Conservation (phyloP, 1,140 invertebrate species). For the Aporrectodea caliginosa region DNA sequence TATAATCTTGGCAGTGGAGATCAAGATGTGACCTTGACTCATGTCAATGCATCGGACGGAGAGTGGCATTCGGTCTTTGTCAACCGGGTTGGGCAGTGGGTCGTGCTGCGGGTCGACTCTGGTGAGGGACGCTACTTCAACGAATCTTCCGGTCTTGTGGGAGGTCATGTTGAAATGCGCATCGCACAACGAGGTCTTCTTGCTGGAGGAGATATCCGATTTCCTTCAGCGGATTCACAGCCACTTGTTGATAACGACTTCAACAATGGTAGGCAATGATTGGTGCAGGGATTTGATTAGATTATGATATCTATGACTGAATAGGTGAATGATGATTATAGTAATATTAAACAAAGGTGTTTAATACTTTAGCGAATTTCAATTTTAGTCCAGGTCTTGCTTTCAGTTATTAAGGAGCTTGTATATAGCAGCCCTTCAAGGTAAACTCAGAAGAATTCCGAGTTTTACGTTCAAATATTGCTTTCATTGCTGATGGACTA, state of each 20-base stretch:
- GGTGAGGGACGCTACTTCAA: slow-evolving; percentile 92
- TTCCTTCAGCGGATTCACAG: slow-evolving; percentile 67
- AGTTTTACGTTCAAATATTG: no score
- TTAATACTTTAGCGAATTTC: no score
- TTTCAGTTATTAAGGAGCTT: no score
- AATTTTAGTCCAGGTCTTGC: no score
- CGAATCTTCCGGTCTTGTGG: slow-evolving; percentile 63
- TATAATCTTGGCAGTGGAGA: slow-evolving; percentile 91
- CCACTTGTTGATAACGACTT: slow-evolving; percentile 91
- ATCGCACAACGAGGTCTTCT: slow-evolving; percentile 67
- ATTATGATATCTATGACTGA: no score
- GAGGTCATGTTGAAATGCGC: slow-evolving; percentile 14
- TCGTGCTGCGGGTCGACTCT: slow-evolving; percentile 87
- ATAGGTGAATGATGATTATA: no score
- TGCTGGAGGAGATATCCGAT: slow-evolving; percentile 89
- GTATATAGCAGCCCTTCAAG: no score
- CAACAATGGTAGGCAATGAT: slow-evolving; percentile 80
- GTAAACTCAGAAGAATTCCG: no score
- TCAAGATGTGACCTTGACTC: slow-evolving; percentile 80
- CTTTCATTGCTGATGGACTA: no score
- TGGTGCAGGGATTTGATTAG: no score
- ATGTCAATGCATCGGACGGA: slow-evolving; percentile 89
- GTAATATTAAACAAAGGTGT: no score
- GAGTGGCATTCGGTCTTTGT: slow-evolving; percentile 89
- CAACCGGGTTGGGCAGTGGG: slow-evolving; percentile 80